Conservation (phyloP, 2,888 invertebrate genomes). For the Deilephila elpenor region DNA sequence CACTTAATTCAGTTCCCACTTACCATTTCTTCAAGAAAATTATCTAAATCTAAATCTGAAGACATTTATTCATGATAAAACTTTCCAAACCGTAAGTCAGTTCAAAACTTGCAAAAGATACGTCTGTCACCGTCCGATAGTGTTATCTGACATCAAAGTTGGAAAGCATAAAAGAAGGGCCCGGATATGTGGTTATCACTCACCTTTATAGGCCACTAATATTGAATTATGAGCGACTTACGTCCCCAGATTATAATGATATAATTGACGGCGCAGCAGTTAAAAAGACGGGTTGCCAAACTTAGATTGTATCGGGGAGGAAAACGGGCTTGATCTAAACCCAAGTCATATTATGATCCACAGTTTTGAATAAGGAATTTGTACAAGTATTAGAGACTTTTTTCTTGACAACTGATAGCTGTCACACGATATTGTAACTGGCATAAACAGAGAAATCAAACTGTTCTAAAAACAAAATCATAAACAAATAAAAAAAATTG, state of each 20-base stretch:
- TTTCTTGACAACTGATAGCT: too few relatives aligned
- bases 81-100: background rate
- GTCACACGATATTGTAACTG: too few relatives aligned
- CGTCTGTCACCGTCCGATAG: background rate
- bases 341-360: constrained; percentile 42
- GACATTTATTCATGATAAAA: background rate
- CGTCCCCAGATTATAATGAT: constrained; percentile 73
- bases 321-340: constrained; percentile 46
- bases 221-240: constrained; percentile 72
- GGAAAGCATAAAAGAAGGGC: constrained; percentile 59
- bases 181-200: constrained; percentile 72
- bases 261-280: constrained; percentile 75
- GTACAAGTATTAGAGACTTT: too few relatives aligned
- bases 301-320: constrained; percentile 64
- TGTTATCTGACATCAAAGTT: constrained; percentile 58
- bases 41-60: too few relatives aligned
- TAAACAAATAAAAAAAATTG: too few relatives aligned
- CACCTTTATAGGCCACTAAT: constrained; percentile 81
- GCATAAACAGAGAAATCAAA: too few relatives aligned
- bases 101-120: background rate
- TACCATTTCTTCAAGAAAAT: too few relatives aligned
- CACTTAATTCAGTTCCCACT: too few relatives aligned
- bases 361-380: constrained; percentile 50
- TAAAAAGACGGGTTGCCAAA: constrained; percentile 76
- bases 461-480: too few relatives aligned